Percentiles rank a stretch among this genome's conserved stretches.
Evolutionary conservation across 2,797 vertebrate species (phyloP).

Genomic region (Gouania willdenowi): DNA sequence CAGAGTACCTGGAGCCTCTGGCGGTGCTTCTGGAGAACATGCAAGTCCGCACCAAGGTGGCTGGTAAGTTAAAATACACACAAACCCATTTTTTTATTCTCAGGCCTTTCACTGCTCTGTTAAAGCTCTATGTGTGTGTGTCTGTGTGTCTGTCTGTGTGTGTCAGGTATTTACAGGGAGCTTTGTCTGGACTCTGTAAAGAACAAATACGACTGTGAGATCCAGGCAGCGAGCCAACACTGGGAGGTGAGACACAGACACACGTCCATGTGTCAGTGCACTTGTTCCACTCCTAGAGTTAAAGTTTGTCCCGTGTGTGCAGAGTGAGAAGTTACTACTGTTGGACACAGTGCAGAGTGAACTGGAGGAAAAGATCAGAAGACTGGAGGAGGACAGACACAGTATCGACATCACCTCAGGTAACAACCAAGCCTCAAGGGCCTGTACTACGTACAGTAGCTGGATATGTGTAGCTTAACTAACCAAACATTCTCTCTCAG

Average conservation of each 20-base stretch:
- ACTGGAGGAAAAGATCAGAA: conserved; percentile 94
- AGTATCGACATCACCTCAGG: conserved; percentile 98
- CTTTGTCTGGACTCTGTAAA: conserved; percentile 95
- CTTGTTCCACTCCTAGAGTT: no score
- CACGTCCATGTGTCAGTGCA: background rate
- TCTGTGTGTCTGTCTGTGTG: background rate
- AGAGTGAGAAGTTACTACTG: conserved; percentile 97
- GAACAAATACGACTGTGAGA: conserved; percentile 98
- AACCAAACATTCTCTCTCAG: no score
- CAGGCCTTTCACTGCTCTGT: no score
- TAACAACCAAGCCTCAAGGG: conserved; percentile 25
- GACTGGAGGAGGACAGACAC: conserved; percentile 95
- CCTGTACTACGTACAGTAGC: background rate
- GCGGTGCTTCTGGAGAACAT: conserved; percentile 97
- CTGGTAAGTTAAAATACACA: conserved; percentile 73
- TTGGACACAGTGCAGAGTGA: conserved; percentile 97
- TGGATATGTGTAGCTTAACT: no score
- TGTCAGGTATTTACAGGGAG: conserved; percentile 81
- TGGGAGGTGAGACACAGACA: conserved; percentile 86
- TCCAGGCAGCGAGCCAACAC: conserved; percentile 95
- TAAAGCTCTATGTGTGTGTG: no score
- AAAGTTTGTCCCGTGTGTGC: conserved; percentile 1
- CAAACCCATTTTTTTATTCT: no score
- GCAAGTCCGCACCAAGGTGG: conserved; percentile 98
- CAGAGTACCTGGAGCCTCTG: conserved; percentile 94